Evolutionary conservation across 2,113 vertebrate species (phyloP).

Genomic region (Cottus gobio): DNA sequence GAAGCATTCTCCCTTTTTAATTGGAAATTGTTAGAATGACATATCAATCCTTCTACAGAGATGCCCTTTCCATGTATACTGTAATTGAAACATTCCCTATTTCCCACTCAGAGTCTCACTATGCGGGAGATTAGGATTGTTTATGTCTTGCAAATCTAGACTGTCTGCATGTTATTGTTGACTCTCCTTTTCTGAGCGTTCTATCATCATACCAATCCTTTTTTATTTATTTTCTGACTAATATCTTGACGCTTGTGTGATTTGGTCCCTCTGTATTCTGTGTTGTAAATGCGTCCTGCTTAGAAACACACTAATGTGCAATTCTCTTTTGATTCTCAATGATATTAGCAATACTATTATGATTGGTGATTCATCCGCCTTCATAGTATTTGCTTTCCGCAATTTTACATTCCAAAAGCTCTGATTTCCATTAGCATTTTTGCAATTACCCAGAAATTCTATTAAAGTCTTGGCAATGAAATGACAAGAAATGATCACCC

Average conservation of each 20-base stretch:
- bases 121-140: slow-evolving; percentile 37
- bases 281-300: slow-evolving; percentile 19
- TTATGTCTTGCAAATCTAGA: slow-evolving; percentile 46
- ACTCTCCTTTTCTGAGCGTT: slow-evolving; percentile 35
- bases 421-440: slow-evolving; percentile 73
- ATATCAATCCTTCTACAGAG: slow-evolving; percentile 80
- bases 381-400: slow-evolving; percentile 63
- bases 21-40: slow-evolving; percentile 86
- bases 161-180: slow-evolving; percentile 32
- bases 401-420: slow-evolving; percentile 69
- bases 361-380: slow-evolving; percentile 51
- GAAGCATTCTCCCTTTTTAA: slow-evolving; percentile 83
- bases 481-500: slow-evolving; percentile 72
- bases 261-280: slow-evolving; percentile 34
- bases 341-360: slow-evolving; percentile 42
- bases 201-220: slow-evolving; percentile 31
- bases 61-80: slow-evolving; percentile 82
- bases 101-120: slow-evolving; percentile 40
- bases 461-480: slow-evolving; percentile 73
- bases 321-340: slow-evolving; percentile 40
- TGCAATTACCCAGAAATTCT: slow-evolving; percentile 74
- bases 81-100: slow-evolving; percentile 82
- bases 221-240: slow-evolving; percentile 14
- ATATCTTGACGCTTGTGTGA: slow-evolving; percentile 36
- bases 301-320: slow-evolving; percentile 37